Evolutionary conservation across 2,797 vertebrate species (phyloP), one percentile per base, ranked within the genome.

Genomic region (Myotis myotis): DNA sequence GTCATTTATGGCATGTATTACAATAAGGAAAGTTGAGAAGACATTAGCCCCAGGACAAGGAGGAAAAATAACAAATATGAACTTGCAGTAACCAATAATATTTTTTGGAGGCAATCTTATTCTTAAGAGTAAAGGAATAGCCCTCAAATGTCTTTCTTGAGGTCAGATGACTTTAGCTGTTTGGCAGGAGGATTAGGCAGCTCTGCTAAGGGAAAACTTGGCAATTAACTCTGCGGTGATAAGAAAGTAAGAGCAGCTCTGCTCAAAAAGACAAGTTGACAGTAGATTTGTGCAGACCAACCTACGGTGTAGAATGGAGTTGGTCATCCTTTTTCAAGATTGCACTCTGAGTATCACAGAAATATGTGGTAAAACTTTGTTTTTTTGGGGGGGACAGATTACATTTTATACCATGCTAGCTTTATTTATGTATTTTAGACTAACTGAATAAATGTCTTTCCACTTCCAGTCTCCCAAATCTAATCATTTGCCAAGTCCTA

Each of bases 41-140:
- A 49, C 1, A 19, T 57, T 75, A 81, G 3, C 33, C 30, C 44
- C 7, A 19, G 70, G 20, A 51, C 25, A 75, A 86, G 51, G 5
- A 70, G 15, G 13, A 22, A 2, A 22, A 15, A 33, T 5, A 41
- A 23, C 22, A 84, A 53, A 20, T 33, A 72, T 10, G 19, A 95
- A 83, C 12, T 5, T 23, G n/a, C 4, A 22, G 0, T 36, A 91
- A 75, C 19, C 1, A 87, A 44, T 6, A 71, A 15, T 89, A 91
- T 71, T 94, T 86, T 20, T 87, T 38, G 30, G 41, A 96, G 44
- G 41, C 22, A 66, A 75, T 28, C 10, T 53, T 95, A 71, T 82
- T 78, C 13, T 75, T 33, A 28, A 72, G 16, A 76, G 15, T 9
- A 13, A 76, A 41, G 12, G 94, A 82, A 89, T 75, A 13, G 62